These are phyloP conservation scores for Mylabris sibirica DNA, from an alignment of 2,888 invertebrate genomes.

Conservation along the genomic window DNA sequence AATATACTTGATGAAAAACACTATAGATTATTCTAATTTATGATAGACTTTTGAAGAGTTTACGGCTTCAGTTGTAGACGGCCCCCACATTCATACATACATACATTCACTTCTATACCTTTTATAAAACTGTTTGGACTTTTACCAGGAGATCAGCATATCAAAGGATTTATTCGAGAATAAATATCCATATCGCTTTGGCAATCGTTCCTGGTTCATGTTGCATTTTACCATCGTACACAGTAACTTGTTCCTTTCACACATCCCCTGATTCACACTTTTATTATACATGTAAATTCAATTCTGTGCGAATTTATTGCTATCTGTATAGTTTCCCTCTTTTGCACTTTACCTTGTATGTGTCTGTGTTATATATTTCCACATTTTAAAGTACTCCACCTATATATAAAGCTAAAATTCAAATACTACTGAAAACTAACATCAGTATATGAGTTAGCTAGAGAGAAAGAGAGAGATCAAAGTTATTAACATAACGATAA, in stretches of 20 bases:
- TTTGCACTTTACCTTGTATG: background rate
- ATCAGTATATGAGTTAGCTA: too few relatives aligned
- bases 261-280: conserved; percentile 3
- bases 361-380: too few relatives aligned
- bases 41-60: background rate
- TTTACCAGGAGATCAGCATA: conserved; percentile 12
- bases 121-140: conserved; percentile 1
- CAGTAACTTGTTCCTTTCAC: background rate
- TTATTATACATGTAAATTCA: conserved; percentile 10
- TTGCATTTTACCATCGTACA: background rate
- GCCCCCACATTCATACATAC: background rate
- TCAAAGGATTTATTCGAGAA: conserved; percentile 10
- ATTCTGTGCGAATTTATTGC: background rate
- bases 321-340: background rate
- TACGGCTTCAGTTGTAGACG: too few relatives aligned
- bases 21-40: background rate
- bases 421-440: background rate
- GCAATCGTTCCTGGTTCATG: background rate
- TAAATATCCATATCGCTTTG: conserved; percentile 11
- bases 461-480: background rate
- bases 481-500: conserved; percentile 4
- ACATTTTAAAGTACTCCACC: background rate
- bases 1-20: too few relatives aligned
- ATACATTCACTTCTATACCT: background rate
- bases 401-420: background rate